Base-by-base conservation (phyloP, 2,113 vertebrate genomes). In the Catagonus wagneri region DNA sequence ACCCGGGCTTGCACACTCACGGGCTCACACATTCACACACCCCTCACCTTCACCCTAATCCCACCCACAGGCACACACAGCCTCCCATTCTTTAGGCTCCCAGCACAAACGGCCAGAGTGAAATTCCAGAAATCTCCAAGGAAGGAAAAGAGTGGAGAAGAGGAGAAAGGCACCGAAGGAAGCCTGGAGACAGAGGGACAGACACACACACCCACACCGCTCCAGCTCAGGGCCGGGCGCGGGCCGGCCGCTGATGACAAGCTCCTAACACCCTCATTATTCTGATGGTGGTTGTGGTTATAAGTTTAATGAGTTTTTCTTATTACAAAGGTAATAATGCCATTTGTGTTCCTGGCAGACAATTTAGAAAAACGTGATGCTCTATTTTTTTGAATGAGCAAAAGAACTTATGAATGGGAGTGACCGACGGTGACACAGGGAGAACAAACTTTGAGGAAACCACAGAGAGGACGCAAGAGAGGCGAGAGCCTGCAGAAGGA, bases 51-150 rank as follows among this genome's bases (percentile, higher is more conserved):
- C 65, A 8, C 76, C 39, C 16, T 10, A 6, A 1, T 19, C 4
- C 15, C 56, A 13, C 13, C 52, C 54, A 34, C 76, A 56, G 52
- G 27, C 50, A 20, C 61, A 34, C 7, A 34, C 44, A 74, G 1
- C 23, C 2, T 32, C 56, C 80, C 15, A 15, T 10, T 56, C 78
- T 83, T 79, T 54, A 92, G 23, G 13, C 76, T 61, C 44, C 39
- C 20, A 71, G 89, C 13, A 1, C 11, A 63, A 95, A 56, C 76
- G 36, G n/a, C 20, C 17, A 79, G 79, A 87, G 36, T 16, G 79
- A 96, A 71, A 97, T 81, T 96, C 93, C 93, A 96, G 90, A 96
- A 95, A 80, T 85, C 75, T 96, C 92, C 78, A 88, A 78, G 87
- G 83, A 94, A 92, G 75, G 15, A 69, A 72, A 83, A 17, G 60